A percentile compares a stretch with the other conserved stretches of the same genome.
These are phyloP conservation scores for Platysteira castanea DNA, from an alignment of 2,113 vertebrate species.

Conservation along the genomic window DNA sequence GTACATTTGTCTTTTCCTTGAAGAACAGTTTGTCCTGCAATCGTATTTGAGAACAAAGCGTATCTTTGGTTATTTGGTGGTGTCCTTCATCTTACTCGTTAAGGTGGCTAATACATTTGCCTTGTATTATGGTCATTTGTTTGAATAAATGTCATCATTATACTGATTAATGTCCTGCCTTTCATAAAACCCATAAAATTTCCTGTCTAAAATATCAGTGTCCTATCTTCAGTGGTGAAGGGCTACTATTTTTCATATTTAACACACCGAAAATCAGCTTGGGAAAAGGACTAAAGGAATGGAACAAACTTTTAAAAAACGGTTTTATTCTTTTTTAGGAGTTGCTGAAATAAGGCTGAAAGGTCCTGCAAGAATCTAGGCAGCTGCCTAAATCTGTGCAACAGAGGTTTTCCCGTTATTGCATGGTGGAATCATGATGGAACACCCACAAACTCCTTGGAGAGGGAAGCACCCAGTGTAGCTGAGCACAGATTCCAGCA, in stretches of 20 bases:
- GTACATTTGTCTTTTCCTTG: background rate
- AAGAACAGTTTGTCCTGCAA: background rate
- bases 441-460: background rate
- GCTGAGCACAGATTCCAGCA: background rate
- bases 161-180: conserved; percentile 22
- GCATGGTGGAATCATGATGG: background rate
- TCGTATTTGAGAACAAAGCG: background rate
- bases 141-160: conserved; percentile 36
- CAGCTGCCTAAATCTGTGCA: background rate
- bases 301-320: background rate
- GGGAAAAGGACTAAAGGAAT: background rate
- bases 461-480: fast-evolving
- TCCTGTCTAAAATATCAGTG: conserved; percentile 6
- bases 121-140: conserved; percentile 11
- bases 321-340: background rate
- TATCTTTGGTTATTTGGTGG: background rate
- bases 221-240: conserved; percentile 1
- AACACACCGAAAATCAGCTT: background rate
- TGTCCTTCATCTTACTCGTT: conserved; percentile 9
- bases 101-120: background rate
- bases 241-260: conserved; percentile 16
- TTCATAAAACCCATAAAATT: conserved; percentile 20
- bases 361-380: background rate
- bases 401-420: background rate
- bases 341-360: background rate